Conservation (phyloP, 2,113 vertebrate genomes). For the Campylomormyrus tamandua region DNA sequence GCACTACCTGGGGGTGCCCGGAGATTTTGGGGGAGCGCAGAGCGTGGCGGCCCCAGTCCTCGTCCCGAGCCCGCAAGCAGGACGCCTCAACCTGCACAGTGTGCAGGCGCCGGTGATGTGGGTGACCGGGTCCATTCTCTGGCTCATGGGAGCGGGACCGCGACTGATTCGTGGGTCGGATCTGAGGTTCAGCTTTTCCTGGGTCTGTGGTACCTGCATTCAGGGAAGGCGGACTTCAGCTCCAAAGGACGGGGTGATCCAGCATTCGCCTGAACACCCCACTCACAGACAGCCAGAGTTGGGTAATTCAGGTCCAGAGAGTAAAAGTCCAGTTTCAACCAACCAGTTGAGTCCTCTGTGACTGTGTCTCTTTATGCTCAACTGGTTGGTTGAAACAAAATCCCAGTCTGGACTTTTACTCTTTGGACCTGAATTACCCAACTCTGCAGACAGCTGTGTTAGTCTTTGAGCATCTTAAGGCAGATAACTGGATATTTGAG, state of each 20-base stretch:
- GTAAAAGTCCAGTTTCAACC: too few species aligned
- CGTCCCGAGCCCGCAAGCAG: constrained; percentile 58
- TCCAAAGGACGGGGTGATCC: background rate
- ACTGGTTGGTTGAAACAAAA: too few species aligned
- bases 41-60: constrained; percentile 77
- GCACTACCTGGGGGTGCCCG: constrained; percentile 55
- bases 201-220: constrained; percentile 47
- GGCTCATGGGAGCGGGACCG: constrained; percentile 92
- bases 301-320: too few species aligned
- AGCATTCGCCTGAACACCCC: background rate
- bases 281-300: background rate
- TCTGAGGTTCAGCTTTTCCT: constrained; percentile 71
- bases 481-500: background rate
- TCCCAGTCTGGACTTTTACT: too few species aligned
- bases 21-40: constrained; percentile 83
- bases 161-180: constrained; percentile 71
- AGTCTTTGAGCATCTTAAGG: background rate
- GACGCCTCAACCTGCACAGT: constrained; percentile 54
- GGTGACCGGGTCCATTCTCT: constrained; percentile 72
- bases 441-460: background rate
- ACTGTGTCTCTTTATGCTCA: too few species aligned
- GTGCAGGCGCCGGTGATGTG: constrained; percentile 76
- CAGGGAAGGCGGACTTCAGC: background rate
- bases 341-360: too few species aligned
- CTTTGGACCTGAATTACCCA: too few species aligned